phyloP scores from a whole-genome alignment of 2,888 invertebrate genomes.

The Amphipyra tragopoginis region DNA sequence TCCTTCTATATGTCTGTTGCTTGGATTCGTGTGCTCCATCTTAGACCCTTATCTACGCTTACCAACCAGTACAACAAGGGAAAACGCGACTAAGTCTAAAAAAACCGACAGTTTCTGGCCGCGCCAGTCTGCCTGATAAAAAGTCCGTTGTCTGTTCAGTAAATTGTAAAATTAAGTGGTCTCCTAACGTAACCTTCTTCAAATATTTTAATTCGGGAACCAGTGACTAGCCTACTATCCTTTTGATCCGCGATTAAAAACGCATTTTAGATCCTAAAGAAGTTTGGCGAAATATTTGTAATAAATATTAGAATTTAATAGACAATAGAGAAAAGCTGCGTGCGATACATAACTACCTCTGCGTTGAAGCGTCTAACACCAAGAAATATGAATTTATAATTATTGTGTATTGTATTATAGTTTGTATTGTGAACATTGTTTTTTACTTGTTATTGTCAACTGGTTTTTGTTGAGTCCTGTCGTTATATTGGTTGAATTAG shows the following conservation, averaged over 20 bases:
- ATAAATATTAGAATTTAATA: slow-evolving; percentile 29
- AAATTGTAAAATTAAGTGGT: too few species aligned
- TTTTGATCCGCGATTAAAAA: slow-evolving; percentile 16
- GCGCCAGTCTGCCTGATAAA: too few species aligned
- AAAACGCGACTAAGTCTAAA: too few species aligned
- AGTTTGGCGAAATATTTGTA: slow-evolving; percentile 23
- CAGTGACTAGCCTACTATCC: slow-evolving; percentile 13
- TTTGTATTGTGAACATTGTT: slow-evolving; percentile 35
- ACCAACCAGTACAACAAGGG: too few species aligned
- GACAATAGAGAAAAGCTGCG: slow-evolving; percentile 46
- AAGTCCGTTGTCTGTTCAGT: too few species aligned
- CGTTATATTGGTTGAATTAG: neutral
- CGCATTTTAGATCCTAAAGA: slow-evolving; percentile 27
- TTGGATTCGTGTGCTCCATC: too few species aligned
- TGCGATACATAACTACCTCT: slow-evolving; percentile 62
- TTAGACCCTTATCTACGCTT: too few species aligned
- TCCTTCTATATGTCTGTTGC: too few species aligned
- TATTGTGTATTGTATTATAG: slow-evolving; percentile 42
- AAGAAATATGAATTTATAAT: slow-evolving; percentile 60
- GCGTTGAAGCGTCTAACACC: slow-evolving; percentile 61
- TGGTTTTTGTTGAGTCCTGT: neutral
- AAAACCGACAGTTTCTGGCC: too few species aligned
- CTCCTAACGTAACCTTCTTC: too few species aligned
- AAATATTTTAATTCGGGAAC: slow-evolving; percentile 17
- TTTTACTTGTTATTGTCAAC: slow-evolving; percentile 3